phyloP scores from a whole-genome alignment of 2,888 invertebrate species.

The Alloscopus bannaensis region DNA sequence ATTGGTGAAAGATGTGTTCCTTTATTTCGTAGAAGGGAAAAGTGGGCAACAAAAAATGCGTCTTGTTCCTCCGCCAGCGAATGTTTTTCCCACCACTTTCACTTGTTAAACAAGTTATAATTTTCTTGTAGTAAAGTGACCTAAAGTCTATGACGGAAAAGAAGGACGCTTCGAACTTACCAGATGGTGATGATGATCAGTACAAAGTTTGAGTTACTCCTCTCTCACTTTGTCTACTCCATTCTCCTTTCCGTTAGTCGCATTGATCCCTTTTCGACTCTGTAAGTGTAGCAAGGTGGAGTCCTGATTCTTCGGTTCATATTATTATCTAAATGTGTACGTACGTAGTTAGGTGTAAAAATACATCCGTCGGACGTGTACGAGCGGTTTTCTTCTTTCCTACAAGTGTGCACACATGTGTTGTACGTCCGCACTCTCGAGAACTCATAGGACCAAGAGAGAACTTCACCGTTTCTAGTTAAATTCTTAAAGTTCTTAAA shows the following conservation, averaged over 20 bases:
- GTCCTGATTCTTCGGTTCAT: no score
- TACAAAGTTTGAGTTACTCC: slow-evolving; percentile 20
- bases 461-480: no score
- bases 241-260: neutral
- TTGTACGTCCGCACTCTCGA: no score
- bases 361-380: no score
- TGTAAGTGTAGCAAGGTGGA: no score
- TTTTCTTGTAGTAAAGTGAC: slow-evolving; percentile 22
- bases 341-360: no score
- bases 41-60: slow-evolving; percentile 16
- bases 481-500: no score
- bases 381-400: no score
- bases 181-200: slow-evolving; percentile 38
- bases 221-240: neutral
- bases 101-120: slow-evolving; percentile 40
- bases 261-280: no score
- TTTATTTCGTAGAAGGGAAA: neutral
- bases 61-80: slow-evolving; percentile 28
- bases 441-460: no score
- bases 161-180: slow-evolving; percentile 23
- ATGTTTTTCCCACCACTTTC: neutral
- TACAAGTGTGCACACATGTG: no score
- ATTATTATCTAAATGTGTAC: slow-evolving; percentile 3
- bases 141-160: slow-evolving; percentile 34
- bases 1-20: slow-evolving; percentile 19